phyloP scores from a whole-genome alignment of 2,797 vertebrate species.

The Carapus acus region DNA sequence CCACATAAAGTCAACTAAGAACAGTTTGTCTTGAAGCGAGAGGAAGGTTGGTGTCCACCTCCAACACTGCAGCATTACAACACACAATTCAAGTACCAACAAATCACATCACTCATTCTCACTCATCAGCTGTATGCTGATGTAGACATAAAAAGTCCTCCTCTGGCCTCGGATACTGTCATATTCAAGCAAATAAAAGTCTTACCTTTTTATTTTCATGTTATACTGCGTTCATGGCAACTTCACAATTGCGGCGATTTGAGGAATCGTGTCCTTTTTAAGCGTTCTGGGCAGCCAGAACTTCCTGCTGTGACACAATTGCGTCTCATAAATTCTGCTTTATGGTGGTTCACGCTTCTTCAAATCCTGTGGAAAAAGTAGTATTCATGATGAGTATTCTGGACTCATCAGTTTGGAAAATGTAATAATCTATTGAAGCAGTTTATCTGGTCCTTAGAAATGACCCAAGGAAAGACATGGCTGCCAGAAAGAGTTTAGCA shows the following conservation, averaged over 20 bases:
- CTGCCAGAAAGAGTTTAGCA: no score
- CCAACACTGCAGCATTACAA: no score
- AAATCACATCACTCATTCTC: neutral
- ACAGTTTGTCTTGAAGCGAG: slow-evolving; percentile 2
- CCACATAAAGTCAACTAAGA: slow-evolving; percentile 16
- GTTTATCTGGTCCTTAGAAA: no score
- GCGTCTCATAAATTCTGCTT: slow-evolving; percentile 41
- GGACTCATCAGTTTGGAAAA: no score
- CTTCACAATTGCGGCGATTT: slow-evolving; percentile 19
- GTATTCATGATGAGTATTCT: no score
- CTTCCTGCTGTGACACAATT: slow-evolving; percentile 57
- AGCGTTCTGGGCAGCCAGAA: slow-evolving; percentile 22
- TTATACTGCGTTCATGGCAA: neutral
- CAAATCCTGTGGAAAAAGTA: neutral
- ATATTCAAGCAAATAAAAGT: neutral
- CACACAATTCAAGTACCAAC: no score
- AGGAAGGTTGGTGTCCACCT: slow-evolving; percentile 1
- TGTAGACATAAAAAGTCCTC: no score
- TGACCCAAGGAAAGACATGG: no score
- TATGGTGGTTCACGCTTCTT: slow-evolving; percentile 5
- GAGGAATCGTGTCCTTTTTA: slow-evolving; percentile 49
- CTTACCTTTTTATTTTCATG: slow-evolving; percentile 59
- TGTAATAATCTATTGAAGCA: no score
- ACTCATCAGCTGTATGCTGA: slow-evolving; percentile 3
- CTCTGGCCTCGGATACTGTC: neutral